A percentile compares a stretch with the other conserved stretches of the same genome.
phyloP scores from a whole-genome alignment of 1,140 invertebrate genomes.

The Brachionus asplanchnoidis region DNA sequence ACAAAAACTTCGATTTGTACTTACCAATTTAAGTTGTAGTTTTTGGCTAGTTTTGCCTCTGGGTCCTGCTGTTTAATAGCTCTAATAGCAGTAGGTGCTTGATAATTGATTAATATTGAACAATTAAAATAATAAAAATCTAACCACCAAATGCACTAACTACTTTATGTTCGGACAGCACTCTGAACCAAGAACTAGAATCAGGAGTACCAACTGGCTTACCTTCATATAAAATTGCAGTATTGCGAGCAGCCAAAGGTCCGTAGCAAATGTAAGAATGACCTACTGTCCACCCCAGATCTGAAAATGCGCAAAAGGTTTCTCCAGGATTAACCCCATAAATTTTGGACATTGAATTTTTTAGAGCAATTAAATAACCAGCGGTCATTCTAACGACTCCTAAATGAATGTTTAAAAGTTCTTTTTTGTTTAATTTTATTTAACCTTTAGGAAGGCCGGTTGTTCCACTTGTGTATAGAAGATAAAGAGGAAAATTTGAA shows the following conservation, averaged over 20 bases:
- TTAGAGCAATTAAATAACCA: constrained; percentile 74
- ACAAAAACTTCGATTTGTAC: neutral
- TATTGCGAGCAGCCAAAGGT: constrained; percentile 73
- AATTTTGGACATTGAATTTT: constrained; percentile 75
- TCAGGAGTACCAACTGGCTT: constrained; percentile 88
- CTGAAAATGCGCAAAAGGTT: constrained; percentile 76
- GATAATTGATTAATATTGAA: constrained; percentile 47
- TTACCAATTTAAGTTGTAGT: constrained; percentile 43
- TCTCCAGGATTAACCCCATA: constrained; percentile 75
- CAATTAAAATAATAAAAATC: neutral
- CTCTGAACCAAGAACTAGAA: constrained; percentile 80
- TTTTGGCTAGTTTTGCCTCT: constrained; percentile 46
- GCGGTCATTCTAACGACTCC: constrained; percentile 70
- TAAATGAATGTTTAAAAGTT: constrained; percentile 43
- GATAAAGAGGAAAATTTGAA: constrained; percentile 81
- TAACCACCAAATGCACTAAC: constrained; percentile 66
- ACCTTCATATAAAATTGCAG: constrained; percentile 84
- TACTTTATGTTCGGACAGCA: constrained; percentile 78
- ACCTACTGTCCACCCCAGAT: constrained; percentile 74
- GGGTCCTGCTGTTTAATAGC: constrained; percentile 66
- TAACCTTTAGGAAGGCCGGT: constrained; percentile 63
- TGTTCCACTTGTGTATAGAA: constrained; percentile 86
- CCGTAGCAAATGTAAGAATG: constrained; percentile 89
- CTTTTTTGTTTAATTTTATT: neutral
- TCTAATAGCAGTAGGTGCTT: constrained; percentile 80